phyloP scores from a whole-genome alignment of 2,113 vertebrate genomes.

The Amazona guildingii region DNA sequence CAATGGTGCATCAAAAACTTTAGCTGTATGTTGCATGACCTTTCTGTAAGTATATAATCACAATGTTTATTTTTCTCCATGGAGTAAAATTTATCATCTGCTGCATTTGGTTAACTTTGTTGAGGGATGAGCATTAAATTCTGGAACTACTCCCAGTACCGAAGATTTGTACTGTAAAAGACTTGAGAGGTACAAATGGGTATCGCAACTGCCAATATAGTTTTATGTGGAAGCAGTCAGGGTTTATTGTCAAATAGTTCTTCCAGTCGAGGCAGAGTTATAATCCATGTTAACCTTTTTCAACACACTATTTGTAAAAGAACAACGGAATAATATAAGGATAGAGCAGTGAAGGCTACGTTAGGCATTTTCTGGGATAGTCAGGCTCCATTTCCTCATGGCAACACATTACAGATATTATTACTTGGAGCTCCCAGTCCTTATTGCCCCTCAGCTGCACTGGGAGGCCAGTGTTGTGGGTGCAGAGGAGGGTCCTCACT shows the following conservation, averaged over 20 bases:
- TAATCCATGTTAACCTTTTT: not conserved
- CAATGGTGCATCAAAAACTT: not conserved
- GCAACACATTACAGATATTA: not conserved
- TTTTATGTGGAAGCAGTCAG: not conserved
- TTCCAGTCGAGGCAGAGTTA: not conserved
- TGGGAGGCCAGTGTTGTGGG: not conserved
- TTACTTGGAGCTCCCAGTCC: too few species aligned
- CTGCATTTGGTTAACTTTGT: not conserved
- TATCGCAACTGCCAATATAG: not conserved
- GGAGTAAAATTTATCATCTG: not conserved
- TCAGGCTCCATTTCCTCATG: not conserved
- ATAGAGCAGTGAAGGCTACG: not conserved
- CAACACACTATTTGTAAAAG: not conserved
- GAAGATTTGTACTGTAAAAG: not conserved
- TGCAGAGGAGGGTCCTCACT: not conserved
- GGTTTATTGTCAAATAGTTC: not conserved
- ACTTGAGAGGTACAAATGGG: not conserved
- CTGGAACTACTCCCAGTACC: not conserved
- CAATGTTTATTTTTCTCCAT: not conserved
- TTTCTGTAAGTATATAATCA: not conserved
- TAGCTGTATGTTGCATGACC: not conserved
- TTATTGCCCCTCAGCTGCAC: not conserved
- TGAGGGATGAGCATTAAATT: not conserved
- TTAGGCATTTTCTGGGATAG: not conserved
- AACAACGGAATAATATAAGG: not conserved